A percentile compares a stretch with the other conserved stretches of the same genome.
Conservation (phyloP, 2,888 invertebrate species). For the Ormyrus rosae region DNA sequence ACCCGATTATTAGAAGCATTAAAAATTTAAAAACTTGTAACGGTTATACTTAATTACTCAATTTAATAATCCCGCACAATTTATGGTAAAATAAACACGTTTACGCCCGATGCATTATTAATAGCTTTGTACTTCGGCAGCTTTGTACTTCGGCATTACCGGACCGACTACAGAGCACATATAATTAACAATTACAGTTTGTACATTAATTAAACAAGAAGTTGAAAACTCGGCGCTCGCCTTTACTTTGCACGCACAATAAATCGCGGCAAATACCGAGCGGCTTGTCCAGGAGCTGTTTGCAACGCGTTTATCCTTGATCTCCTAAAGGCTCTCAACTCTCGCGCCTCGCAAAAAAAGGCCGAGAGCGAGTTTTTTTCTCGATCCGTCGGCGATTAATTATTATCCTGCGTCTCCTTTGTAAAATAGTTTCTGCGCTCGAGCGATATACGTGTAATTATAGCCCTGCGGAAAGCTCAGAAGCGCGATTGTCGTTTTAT, state of each 20-base stretch:
- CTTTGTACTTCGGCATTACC: no score
- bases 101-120: background rate
- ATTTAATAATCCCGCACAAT: background rate
- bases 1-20: background rate
- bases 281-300: background rate
- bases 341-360: background rate
- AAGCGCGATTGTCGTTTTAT: no score
- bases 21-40: background rate
- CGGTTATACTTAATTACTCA: background rate
- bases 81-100: constrained; percentile 1
- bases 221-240: background rate
- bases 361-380: background rate
- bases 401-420: background rate
- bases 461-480: no score
- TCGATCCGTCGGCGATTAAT: background rate
- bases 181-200: background rate
- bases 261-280: no score
- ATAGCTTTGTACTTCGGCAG: background rate
- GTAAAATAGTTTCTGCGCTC: constrained; percentile 5
- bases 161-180: no score
- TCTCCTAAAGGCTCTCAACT: background rate
- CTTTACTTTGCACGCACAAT: no score
- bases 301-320: constrained; percentile 3
- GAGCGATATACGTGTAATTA: no score
- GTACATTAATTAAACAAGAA: background rate